Evolutionary conservation across 2,797 vertebrate genomes (phyloP), one percentile per base, ranked within the genome.

Genomic region (Enteromius fasciolatus): DNA sequence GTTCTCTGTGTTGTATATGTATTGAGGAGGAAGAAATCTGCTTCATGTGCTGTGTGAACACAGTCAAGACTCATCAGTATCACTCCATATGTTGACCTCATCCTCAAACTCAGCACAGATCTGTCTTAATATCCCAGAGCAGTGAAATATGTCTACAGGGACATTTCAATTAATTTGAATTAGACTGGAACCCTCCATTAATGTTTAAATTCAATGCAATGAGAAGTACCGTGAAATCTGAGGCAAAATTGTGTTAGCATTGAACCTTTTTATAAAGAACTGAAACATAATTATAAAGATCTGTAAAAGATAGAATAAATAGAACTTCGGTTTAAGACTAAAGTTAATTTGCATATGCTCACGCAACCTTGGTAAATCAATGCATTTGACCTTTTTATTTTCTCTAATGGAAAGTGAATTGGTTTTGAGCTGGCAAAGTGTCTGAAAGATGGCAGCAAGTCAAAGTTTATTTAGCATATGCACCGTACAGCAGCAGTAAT

Each of bases 81-180:
- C 33, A 39, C 63, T 46, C 39, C 31, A n/a, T 72, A 41, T 6
- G 5, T 18, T 81, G 57, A 73, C 68, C 54, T 48, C 61, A 48
- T 12, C 52, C 17, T 48, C 25, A 48, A 23, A 61, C 14, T 48
- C 54, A 63, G 50, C 33, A 75, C 46, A 66, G 33, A 73, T 72
- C 23, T 41, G 63, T 76, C 63, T 64, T 84, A 54, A 67, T 84
- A 61, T 57, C 18, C 25, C 41, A 39, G 48, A 67, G 50, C 59
- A 73, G 28, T 57, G 48, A 63, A 72, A 72, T 64, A 50, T 64
- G 41, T 73, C 77, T 54, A 68, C 63, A 75, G 3, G 57, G 77
- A 75, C 83, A 57, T 80, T 84, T 84, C 25, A 84, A 76, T 84
- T 28, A 74, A 33, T 78, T 20, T 33, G 50, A 73, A 61, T 80